Conservation (phyloP, 2,888 invertebrate genomes). For the Acleris emargana region DNA sequence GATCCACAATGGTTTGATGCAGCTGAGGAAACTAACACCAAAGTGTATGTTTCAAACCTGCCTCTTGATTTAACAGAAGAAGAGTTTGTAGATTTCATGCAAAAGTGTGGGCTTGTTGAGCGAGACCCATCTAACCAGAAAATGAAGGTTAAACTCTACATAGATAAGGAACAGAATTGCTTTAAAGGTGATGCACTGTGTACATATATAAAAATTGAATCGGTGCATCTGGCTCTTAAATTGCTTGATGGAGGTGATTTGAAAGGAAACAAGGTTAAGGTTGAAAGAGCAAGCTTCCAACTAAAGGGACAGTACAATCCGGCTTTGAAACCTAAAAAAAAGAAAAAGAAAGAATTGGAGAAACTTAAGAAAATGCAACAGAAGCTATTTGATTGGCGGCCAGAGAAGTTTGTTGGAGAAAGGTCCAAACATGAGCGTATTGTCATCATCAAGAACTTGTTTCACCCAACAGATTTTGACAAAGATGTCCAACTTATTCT, state of each 20-base stretch:
- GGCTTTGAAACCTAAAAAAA: slow-evolving; percentile 94
- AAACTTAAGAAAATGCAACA: slow-evolving; percentile 96
- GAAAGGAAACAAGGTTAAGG: slow-evolving; percentile 91
- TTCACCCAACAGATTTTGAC: slow-evolving; percentile 94
- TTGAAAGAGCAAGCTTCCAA: slow-evolving; percentile 96
- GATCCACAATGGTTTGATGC: slow-evolving; percentile 95
- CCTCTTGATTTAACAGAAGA: slow-evolving; percentile 95
- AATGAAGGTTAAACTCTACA: slow-evolving; percentile 96
- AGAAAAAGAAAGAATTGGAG: slow-evolving; percentile 94
- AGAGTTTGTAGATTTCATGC: slow-evolving; percentile 95
- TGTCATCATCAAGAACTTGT: slow-evolving; percentile 97
- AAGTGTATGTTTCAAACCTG: slow-evolving; percentile 97
- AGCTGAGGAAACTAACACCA: slow-evolving; percentile 92
- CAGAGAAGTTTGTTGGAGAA: slow-evolving; percentile 94
- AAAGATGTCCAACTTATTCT: slow-evolving; percentile 93
- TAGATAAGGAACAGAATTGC: slow-evolving; percentile 89
- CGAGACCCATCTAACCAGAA: slow-evolving; percentile 91
- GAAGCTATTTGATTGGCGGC: slow-evolving; percentile 98
- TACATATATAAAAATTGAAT: slow-evolving; percentile 98
- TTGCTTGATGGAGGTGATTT: slow-evolving; percentile 94
- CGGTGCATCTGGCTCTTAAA: slow-evolving; percentile 95
- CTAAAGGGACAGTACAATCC: slow-evolving; percentile 98
- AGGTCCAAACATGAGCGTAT: slow-evolving; percentile 94
- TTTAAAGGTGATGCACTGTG: slow-evolving; percentile 98
- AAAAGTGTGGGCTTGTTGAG: slow-evolving; percentile 97